These are phyloP conservation scores for Trachelus tabidus DNA, from an alignment of 2,888 invertebrate species.

Conservation along the genomic window DNA sequence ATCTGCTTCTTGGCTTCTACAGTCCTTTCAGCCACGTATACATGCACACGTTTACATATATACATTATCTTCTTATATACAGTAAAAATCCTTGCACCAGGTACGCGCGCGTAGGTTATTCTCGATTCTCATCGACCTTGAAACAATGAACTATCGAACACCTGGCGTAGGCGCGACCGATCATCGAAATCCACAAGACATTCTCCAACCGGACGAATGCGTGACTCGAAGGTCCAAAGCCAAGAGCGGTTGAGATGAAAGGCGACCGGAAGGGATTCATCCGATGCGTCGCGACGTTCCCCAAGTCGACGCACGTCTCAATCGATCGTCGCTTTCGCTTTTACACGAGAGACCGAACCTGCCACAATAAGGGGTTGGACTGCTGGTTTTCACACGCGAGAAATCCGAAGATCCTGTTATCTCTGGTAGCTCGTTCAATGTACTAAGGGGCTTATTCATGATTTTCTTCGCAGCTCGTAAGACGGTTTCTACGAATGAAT, in stretches of 20 bases:
- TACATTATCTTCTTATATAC: neutral
- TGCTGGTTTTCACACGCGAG: conserved; percentile 3
- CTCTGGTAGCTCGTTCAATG: conserved; percentile 9
- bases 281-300: conserved; percentile 31
- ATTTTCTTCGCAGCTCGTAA: neutral
- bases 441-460: conserved; percentile 3
- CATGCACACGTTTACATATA: neutral
- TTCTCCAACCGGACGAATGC: conserved; percentile 24
- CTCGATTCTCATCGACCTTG: neutral
- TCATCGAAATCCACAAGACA: conserved; percentile 20
- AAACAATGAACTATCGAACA: neutral
- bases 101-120: neutral
- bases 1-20: neutral
- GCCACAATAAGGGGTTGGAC: neutral
- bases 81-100: neutral
- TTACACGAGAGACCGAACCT: neutral
- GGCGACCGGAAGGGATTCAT: conserved; percentile 33
- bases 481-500: neutral
- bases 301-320: conserved; percentile 34
- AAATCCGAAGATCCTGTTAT: conserved; percentile 4
- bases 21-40: neutral
- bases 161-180: neutral
- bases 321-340: conserved; percentile 29
- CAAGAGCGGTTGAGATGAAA: conserved; percentile 32
- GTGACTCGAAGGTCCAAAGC: conserved; percentile 28